These are phyloP conservation scores for Notospermus geniculatus DNA, from an alignment of 1,140 invertebrate genomes.

Conservation along the genomic window DNA sequence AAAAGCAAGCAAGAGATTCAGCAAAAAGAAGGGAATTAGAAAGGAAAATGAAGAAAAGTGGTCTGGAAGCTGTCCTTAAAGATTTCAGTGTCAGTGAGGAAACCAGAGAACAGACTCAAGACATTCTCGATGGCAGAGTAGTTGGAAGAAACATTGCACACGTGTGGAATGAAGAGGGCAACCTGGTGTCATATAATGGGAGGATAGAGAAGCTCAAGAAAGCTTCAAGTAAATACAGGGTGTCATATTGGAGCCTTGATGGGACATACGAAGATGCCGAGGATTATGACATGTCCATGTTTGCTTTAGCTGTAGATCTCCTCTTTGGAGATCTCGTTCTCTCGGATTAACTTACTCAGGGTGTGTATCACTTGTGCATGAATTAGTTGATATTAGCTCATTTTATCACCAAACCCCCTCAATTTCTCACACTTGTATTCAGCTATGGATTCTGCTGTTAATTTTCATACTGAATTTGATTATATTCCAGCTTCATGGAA, in stretches of 20 bases:
- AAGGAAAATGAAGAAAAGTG: background rate
- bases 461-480: no score
- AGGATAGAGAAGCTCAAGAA: conserved; percentile 12
- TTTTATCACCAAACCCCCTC: no score
- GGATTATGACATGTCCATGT: conserved; percentile 19
- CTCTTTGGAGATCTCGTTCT: conserved; percentile 5
- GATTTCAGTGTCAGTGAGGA: background rate
- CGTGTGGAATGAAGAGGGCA: no score
- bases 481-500: no score
- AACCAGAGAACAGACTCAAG: background rate
- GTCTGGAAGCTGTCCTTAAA: background rate
- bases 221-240: conserved; percentile 9
- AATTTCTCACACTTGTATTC: no score
- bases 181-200: no score
- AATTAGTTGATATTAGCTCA: no score
- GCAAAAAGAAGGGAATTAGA: conserved; percentile 7
- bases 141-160: no score
- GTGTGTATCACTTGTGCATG: no score
- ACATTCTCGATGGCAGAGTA: no score
- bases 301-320: conserved; percentile 14
- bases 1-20: background rate
- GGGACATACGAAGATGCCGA: conserved; percentile 14
- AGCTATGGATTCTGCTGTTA: no score
- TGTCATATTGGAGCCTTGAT: conserved; percentile 9
- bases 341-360: no score